Percentiles rank a stretch among this genome's conserved stretches.
Evolutionary conservation across 2,113 vertebrate species (phyloP).

Genomic region (Pungitius pungitius): DNA sequence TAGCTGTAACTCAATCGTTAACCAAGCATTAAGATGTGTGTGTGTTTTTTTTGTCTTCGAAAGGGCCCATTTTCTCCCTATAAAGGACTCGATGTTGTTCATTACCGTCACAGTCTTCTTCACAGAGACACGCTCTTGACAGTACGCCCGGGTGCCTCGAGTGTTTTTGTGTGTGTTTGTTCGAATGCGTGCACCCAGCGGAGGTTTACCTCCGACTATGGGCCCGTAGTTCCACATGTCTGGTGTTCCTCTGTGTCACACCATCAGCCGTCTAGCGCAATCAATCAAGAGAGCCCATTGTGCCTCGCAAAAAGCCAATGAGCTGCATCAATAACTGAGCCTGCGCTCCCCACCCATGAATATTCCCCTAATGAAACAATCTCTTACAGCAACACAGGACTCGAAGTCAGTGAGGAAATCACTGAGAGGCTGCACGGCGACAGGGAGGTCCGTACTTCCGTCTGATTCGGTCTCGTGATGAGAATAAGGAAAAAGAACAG

Average conservation of each 20-base stretch:
- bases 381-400: constrained; percentile 40
- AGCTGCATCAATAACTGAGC: constrained; percentile 74
- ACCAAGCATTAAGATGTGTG: constrained; percentile 57
- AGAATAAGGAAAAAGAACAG: constrained; percentile 9
- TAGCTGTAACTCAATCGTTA: constrained; percentile 57
- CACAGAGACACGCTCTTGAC: constrained; percentile 45
- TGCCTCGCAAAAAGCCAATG: constrained; percentile 69
- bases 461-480: constrained; percentile 19
- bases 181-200: constrained; percentile 7
- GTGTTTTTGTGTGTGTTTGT: not conserved
- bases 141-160: constrained; percentile 4
- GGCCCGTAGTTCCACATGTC: constrained; percentile 59
- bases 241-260: constrained; percentile 67
- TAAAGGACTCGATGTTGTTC: constrained; percentile 61
- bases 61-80: constrained; percentile 47
- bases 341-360: constrained; percentile 55
- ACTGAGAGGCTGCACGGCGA: not conserved
- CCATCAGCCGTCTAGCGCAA: constrained; percentile 51
- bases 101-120: constrained; percentile 70
- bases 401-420: constrained; percentile 14
- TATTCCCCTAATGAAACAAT: constrained; percentile 70
- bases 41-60: constrained; percentile 65
- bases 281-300: constrained; percentile 73
- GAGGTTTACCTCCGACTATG: constrained; percentile 44
- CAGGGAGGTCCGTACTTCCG: constrained; percentile 25